phyloP scores from a whole-genome alignment of 2,888 invertebrate genomes.

The Ferrisia virgata region DNA sequence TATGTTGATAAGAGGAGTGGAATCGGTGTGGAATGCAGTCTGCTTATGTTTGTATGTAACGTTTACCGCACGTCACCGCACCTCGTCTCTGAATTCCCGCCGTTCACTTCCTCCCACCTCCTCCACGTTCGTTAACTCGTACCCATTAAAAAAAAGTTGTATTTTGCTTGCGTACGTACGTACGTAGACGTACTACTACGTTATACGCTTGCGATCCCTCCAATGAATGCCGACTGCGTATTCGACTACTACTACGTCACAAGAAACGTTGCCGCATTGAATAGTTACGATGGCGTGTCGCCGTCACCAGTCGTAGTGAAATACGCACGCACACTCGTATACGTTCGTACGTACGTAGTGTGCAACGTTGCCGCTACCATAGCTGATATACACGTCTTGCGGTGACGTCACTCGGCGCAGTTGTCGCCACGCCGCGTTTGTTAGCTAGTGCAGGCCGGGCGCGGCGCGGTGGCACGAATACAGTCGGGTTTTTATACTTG shows the following conservation, averaged over 20 bases:
- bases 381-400: not conserved
- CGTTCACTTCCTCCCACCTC: too few species aligned
- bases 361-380: not conserved
- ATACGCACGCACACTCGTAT: not conserved
- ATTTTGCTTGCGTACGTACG: not conserved
- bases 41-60: slow-evolving; percentile 18
- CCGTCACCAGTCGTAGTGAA: not conserved
- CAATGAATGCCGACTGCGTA: slow-evolving; percentile 39
- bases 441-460: not conserved
- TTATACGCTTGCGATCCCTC: not conserved
- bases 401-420: not conserved
- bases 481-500: not conserved
- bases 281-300: not conserved
- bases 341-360: not conserved
- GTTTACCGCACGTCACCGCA: slow-evolving; percentile 12
- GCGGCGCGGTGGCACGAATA: not conserved
- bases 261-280: slow-evolving; percentile 19
- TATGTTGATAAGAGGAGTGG: slow-evolving; percentile 33
- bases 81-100: not conserved
- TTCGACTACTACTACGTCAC: slow-evolving; percentile 29
- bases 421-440: not conserved
- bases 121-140: not conserved
- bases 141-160: slow-evolving; percentile 12
- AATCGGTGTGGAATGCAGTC: slow-evolving; percentile 38
- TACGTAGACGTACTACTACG: not conserved